Evolutionary conservation across 2,797 vertebrate species (phyloP), one percentile per base, ranked within the genome.

Genomic region (Toxotes lorentzi): DNA sequence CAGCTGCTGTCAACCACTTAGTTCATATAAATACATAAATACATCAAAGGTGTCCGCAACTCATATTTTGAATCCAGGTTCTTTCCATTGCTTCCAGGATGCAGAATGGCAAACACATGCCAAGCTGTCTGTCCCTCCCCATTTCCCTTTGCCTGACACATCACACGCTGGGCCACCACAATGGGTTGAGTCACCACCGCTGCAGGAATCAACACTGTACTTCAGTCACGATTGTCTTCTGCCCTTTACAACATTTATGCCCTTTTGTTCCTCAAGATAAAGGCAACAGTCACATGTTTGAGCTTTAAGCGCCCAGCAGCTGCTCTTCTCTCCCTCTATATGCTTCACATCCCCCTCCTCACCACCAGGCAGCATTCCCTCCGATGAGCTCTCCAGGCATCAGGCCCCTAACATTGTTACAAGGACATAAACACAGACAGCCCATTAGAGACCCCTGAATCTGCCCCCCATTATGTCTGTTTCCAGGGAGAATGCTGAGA

Each of bases 361-460:
- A 81, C 70, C 81, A 70, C 82, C 70, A 59, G 73, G 72, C 84
- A 87, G 76, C 63, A 69, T 80, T 88, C 83, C 87, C 91, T 87
- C 81, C 73, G 64, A 81, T 76, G 79, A 79, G 68, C 76, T 92
- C 87, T 72, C 83, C 88, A 79, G 82, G 89, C 93, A 79, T 91
- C 86, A 89, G 93, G 88, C 91, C 91, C 86, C 88, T 90, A 95
- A 95, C 95, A 96, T 94, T 95, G 96, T 95, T 95, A 93, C 89
- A 92, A 91, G 95, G 96, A 96, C 92, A 91, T 95, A 96, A 96
- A 96, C 94, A 95, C 92, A 94, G 95, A 96, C 95, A 95, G 94
- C 92, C 95, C 95, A 96, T 95, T 95, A 95, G 95, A 96, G 94
- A 88, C 88, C 91, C 85, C 83, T 91, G 94, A 96, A 96, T 96